Base-by-base conservation (phyloP, 2,888 invertebrate species). In the Aproaerema taeniolella region DNA sequence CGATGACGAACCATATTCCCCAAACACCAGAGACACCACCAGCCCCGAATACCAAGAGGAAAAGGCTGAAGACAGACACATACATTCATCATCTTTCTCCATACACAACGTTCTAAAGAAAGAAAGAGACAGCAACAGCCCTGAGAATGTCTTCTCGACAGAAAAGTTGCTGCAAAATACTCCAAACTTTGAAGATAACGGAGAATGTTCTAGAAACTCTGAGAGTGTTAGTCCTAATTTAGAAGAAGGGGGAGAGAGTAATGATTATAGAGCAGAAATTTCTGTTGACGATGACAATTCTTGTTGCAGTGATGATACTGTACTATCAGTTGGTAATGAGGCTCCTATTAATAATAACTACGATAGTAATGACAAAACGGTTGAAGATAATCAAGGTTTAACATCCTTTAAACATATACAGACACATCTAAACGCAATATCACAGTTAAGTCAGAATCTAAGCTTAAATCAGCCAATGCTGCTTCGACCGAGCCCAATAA, bases 261-360 rank as follows among this genome's bases (percentile, higher is more conserved):
- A 53, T 10, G 58, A 61, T 48, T 57, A 56, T 4, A 59, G 83
- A 55, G 72, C 78, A 9, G 83, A 83, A 47, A 82, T 85, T 20
- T 85, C 87, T 43, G 77, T 88, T 9, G 87, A 83, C 42, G 87
- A 88, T 50, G 89, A 89, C 11, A 88, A 89, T 46, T 92, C 92
- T 43, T 91, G 91, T 49, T 91, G 91, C 52, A 92, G 92, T 54
- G 93, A 93, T 56, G 94, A 93, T 59, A 95, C 94, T 30, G 94
- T 94, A 2, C 65, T 95, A 20, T 94, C 94, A 52, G 94, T 95
- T 48, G 94, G 94, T 4, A 93, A 94, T 62, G 94, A 95, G 55
- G 90, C 89, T 1, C 88, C 89, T 13, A 79, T 89, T 5, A 83
- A 87, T 1, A 67, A 55, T 25, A 78, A 63, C 16, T 63, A 64